Evolutionary conservation across 2,888 invertebrate genomes (phyloP), one percentile per base, ranked within the genome.

Genomic region (Dryadula phaetusa): DNA sequence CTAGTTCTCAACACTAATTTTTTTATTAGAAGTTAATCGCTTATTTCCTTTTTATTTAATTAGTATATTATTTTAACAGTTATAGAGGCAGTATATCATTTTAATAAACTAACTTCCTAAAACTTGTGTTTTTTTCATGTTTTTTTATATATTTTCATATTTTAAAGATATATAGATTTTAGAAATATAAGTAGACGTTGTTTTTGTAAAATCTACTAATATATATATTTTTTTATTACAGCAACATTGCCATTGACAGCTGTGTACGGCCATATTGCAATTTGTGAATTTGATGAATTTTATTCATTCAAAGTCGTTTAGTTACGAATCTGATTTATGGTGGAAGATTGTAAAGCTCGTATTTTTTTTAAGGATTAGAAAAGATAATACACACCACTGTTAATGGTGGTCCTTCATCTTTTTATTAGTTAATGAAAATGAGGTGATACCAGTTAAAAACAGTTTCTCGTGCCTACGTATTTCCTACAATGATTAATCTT

Each of bases 401-500:
- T 8, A n/a, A 56, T 40, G 22, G 22, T 58, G 56, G 66, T 25
- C 37, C 10, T 37, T 49, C 12, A 52, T 63, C 18, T 22, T 14
- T 42, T 56, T 62, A 49, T 25, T 62, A 72, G 49, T 42, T 32
- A 58, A 69, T 66, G 28, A 72, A 70, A 62, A 79, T 81, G 77
- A 84, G 78, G 81, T 84, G 84, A 84, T 82, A 79, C 72, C 72
- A 78, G 77, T 83, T 74, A 79, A 86, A 85, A 87, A 87, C 82
- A 84, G 81, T 85, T 85, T 85, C 79, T 82, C 79, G 82, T 88
- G 88, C 83, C 83, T 88, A 87, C 88, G 89, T 92, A 87, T 85
- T 86, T 88, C 87, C 82, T 87, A 83, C 77, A 82, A 84, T 87
- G 85, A 88, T 88, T 84, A 86, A 87, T 88, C 80, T 87, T 86